These are phyloP conservation scores for Embiotoca jacksoni DNA, from an alignment of 2,113 vertebrate species.

Conservation along the genomic window DNA sequence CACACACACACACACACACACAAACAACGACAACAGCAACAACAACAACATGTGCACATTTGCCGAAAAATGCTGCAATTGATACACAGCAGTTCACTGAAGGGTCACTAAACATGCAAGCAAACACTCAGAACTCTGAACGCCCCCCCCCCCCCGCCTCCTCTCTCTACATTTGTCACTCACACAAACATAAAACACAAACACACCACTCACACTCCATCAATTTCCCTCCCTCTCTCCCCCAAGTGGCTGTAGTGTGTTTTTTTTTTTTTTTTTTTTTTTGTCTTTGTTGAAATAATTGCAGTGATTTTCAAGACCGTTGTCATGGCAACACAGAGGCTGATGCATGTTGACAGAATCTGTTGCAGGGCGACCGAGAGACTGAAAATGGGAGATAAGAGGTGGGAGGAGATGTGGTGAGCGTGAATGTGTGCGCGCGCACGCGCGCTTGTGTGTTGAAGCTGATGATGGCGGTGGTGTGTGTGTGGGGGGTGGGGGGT, in stretches of 20 bases:
- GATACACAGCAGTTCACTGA: slow-evolving; percentile 64
- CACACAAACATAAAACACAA: slow-evolving; percentile 25
- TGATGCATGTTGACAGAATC: slow-evolving; percentile 83
- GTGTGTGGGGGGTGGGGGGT: neutral
- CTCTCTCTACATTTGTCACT: slow-evolving; percentile 5
- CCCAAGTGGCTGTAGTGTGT: slow-evolving; percentile 59
- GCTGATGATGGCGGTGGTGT: neutral
- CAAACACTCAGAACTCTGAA: slow-evolving; percentile 24
- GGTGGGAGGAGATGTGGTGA: slow-evolving; percentile 66
- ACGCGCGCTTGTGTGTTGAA: slow-evolving; percentile 11
- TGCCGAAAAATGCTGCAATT: slow-evolving; percentile 20
- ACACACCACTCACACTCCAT: slow-evolving; percentile 12
- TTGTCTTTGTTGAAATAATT: slow-evolving; percentile 83
- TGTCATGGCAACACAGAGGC: slow-evolving; percentile 80
- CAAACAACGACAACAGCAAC: neutral
- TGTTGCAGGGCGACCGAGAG: slow-evolving; percentile 76
- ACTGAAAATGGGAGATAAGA: slow-evolving; percentile 79
- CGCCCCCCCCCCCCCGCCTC: neutral
- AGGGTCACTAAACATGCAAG: slow-evolving; percentile 54
- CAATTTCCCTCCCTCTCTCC: slow-evolving; percentile 10
- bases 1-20: slow-evolving; percentile 2
- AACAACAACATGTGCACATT: slow-evolving; percentile 5
- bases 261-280: slow-evolving; percentile 22
- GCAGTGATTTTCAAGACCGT: slow-evolving; percentile 81
- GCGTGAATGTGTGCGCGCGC: neutral